Evolutionary conservation across 2,113 vertebrate genomes (phyloP), one percentile per base, ranked within the genome.

Genomic region (Upupa epops): DNA sequence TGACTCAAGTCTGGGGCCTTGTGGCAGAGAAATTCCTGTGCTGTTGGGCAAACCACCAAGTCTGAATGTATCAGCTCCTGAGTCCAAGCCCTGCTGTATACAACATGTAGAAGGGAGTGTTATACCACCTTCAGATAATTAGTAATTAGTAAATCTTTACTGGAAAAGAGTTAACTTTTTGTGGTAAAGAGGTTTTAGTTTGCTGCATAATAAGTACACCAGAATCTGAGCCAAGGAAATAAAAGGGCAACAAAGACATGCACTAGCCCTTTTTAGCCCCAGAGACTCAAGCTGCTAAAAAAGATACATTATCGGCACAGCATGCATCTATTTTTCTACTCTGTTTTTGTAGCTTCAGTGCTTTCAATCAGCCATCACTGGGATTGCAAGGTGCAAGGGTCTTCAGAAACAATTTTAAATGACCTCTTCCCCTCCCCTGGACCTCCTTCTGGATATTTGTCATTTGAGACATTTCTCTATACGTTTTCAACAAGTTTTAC

Each of bases 311-410:
- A 89, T 90, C 25, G 0, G 37, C 58, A 51, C 71, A 83, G 40
- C 56, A 69, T 3, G 9, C 60, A 81, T 89, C 91, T 94, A 31
- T 95, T 95, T 93, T 93, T 90, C 79, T 64, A 10, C 70, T 91
- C 52, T 6, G 6, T 83, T 95, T 95, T 95, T 92, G 80, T 95
- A 84, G 93, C 86, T 89, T 95, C 88, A 88, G 66, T 91, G 91
- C 95, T 96, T 97, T 96, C 96, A 88, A 63, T 94, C 94, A 95
- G 60, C 54, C 60, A 51, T 96, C 83, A 42, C 52, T 70, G 73
- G 84, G 71, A 95, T 64, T 90, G 37, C 49, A 83, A 84, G 46
- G 64, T 80, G n/a, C 84, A 95, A 28, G 68, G 54, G 45, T 83
- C 83, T 89, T 96, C 87, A 83, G 78, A 96, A 93, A 88, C 91